phyloP scores from a whole-genome alignment of 2,113 vertebrate species.

The Clarias magur region DNA sequence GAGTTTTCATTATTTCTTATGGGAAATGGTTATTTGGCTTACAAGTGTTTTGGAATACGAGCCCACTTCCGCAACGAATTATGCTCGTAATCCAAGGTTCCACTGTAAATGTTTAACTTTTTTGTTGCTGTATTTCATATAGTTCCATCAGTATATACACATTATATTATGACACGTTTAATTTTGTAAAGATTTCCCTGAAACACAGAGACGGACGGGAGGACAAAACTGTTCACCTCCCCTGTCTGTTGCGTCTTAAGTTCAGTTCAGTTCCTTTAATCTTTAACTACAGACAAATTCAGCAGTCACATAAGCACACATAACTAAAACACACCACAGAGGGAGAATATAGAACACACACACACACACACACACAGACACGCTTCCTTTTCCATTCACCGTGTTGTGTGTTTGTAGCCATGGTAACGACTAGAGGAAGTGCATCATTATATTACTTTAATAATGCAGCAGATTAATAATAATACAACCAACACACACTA shows the following conservation, averaged over 20 bases:
- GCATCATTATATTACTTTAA: constrained; percentile 44
- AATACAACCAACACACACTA: not conserved
- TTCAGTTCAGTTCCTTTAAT: not conserved
- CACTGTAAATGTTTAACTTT: not conserved
- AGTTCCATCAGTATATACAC: not conserved
- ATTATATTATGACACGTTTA: not conserved
- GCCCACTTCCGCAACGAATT: too few relatives aligned
- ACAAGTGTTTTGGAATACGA: too few relatives aligned
- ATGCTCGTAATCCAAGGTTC: too few relatives aligned
- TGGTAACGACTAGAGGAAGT: constrained; percentile 57
- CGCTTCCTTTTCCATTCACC: constrained; percentile 42
- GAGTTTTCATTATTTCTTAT: too few relatives aligned
- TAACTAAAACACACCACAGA: not conserved
- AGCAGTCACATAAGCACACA: not conserved
- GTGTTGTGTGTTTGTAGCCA: constrained; percentile 52
- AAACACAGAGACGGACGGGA: not conserved
- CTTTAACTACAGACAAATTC: not conserved
- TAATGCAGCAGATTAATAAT: constrained; percentile 30
- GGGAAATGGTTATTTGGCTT: too few relatives aligned
- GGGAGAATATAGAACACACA: not conserved
- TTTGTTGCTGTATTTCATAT: not conserved
- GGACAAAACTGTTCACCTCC: not conserved
- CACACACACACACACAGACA: constrained; percentile 2
- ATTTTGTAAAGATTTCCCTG: not conserved
- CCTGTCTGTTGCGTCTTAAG: not conserved